phyloP scores from a whole-genome alignment of 2,888 invertebrate genomes.

The Apotomis betuletana region DNA sequence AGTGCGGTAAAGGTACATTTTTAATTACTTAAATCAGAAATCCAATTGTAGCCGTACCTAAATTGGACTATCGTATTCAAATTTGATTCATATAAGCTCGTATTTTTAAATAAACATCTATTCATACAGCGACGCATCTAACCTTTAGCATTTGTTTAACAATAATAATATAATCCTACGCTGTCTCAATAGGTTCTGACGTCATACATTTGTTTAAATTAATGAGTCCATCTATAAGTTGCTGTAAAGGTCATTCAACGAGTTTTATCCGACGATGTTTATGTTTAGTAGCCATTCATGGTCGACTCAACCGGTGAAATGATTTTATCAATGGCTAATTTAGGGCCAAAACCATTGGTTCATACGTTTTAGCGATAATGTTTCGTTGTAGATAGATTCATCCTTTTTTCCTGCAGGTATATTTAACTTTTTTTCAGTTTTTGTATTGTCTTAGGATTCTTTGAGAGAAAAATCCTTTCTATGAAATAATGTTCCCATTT shows the following conservation, averaged over 20 bases:
- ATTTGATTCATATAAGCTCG: neutral
- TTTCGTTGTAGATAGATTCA: too few relatives aligned
- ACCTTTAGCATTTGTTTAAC: neutral
- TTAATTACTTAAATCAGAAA: neutral
- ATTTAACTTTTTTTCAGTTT: too few relatives aligned
- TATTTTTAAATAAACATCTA: neutral
- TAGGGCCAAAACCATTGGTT: too few relatives aligned
- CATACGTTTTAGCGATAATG: too few relatives aligned
- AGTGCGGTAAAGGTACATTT: neutral
- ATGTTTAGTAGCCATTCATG: slow-evolving; percentile 31
- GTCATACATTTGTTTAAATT: slow-evolving; percentile 35
- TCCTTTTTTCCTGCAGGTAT: too few relatives aligned
- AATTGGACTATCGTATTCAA: too few relatives aligned
- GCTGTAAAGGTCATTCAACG: slow-evolving; percentile 26
- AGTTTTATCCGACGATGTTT: slow-evolving; percentile 22
- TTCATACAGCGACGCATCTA: neutral
- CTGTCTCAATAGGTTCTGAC: slow-evolving; percentile 24
- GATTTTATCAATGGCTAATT: neutral
- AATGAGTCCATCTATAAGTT: slow-evolving; percentile 27
- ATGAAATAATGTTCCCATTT: too few relatives aligned
- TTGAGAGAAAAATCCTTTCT: too few relatives aligned
- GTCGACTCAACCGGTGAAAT: slow-evolving; percentile 7
- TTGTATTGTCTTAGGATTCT: too few relatives aligned
- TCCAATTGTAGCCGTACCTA: neutral
- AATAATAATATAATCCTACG: slow-evolving; percentile 34